These are phyloP conservation scores for Knipowitschia caucasica DNA, from an alignment of 2,797 vertebrate species.

Conservation along the genomic window DNA sequence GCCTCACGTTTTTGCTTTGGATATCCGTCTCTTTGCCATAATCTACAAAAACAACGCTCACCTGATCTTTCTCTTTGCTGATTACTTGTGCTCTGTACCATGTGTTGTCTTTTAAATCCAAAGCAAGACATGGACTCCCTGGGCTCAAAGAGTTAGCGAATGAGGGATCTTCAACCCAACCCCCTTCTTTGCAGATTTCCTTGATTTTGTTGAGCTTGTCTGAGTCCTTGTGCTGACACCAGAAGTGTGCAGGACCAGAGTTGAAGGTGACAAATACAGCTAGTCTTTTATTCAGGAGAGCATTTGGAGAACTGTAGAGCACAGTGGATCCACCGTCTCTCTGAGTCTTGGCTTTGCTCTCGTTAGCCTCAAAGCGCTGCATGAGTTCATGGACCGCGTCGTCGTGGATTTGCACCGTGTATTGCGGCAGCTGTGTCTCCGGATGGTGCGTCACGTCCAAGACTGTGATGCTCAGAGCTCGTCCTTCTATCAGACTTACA, in stretches of 20 bases:
- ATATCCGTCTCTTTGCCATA: conserved; percentile 80
- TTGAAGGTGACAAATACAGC: background rate
- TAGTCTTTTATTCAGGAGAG: background rate
- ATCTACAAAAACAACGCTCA: conserved; percentile 80
- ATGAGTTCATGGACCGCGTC: conserved; percentile 74
- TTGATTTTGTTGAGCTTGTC: conserved; percentile 43
- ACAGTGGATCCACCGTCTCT: background rate
- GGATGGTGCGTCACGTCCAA: conserved; percentile 39
- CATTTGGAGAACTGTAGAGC: background rate
- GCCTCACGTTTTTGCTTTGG: conserved; percentile 59
- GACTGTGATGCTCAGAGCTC: conserved; percentile 72
- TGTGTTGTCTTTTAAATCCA: conserved; percentile 72
- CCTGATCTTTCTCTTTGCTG: conserved; percentile 4
- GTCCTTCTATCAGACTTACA: conserved; percentile 70
- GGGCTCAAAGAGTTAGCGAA: conserved; percentile 40
- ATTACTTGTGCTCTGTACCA: conserved; percentile 82
- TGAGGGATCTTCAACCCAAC: conserved; percentile 31
- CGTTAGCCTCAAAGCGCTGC: conserved; percentile 24
- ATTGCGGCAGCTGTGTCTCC: conserved; percentile 60
- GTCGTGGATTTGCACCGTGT: conserved; percentile 74
- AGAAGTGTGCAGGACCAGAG: background rate
- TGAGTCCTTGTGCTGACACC: conserved; percentile 63
- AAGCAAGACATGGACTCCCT: conserved; percentile 79
- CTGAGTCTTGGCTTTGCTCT: background rate
- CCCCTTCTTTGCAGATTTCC: conserved; percentile 67